These are phyloP conservation scores for Tenthredo scrophulariae DNA, from an alignment of 2,888 invertebrate genomes.

Conservation along the genomic window DNA sequence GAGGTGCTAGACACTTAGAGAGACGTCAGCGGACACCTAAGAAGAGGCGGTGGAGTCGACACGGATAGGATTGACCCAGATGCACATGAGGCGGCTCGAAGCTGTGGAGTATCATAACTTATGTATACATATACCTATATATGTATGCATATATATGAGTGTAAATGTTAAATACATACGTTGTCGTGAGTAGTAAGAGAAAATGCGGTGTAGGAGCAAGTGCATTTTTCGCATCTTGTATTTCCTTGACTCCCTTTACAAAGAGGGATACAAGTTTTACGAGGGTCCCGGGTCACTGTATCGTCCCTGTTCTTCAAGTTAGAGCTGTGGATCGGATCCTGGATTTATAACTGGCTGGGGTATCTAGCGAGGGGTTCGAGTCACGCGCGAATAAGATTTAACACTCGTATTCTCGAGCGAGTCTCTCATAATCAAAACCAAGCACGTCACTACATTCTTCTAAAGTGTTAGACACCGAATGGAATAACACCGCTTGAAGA, in stretches of 20 bases:
- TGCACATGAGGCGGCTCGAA: background rate
- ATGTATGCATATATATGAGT: background rate
- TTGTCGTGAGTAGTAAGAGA: background rate
- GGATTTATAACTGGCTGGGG: slow-evolving; percentile 43
- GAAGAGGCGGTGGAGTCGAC: slow-evolving; percentile 6
- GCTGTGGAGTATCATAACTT: background rate
- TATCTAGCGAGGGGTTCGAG: slow-evolving; percentile 28
- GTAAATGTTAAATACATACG: slow-evolving; percentile 16
- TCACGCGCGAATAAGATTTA: slow-evolving; percentile 45
- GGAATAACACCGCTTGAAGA: background rate
- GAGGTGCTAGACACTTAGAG: slow-evolving; percentile 12
- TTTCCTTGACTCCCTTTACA: background rate
- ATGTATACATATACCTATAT: background rate
- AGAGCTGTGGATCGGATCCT: slow-evolving; percentile 19
- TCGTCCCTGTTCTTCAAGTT: slow-evolving; percentile 41
- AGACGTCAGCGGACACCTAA: slow-evolving; percentile 26
- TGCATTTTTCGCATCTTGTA: slow-evolving; percentile 22
- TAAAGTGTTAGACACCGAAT: background rate
- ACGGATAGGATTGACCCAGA: slow-evolving; percentile 32
- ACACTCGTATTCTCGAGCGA: background rate
- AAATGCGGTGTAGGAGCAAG: slow-evolving; percentile 1
- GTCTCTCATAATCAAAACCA: background rate
- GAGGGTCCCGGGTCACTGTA: slow-evolving; percentile 46
- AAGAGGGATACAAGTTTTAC: slow-evolving; percentile 36
- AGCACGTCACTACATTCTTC: slow-evolving; percentile 31